phyloP scores from a whole-genome alignment of 2,888 invertebrate genomes.

The Chaetogeoica ovagalla region DNA sequence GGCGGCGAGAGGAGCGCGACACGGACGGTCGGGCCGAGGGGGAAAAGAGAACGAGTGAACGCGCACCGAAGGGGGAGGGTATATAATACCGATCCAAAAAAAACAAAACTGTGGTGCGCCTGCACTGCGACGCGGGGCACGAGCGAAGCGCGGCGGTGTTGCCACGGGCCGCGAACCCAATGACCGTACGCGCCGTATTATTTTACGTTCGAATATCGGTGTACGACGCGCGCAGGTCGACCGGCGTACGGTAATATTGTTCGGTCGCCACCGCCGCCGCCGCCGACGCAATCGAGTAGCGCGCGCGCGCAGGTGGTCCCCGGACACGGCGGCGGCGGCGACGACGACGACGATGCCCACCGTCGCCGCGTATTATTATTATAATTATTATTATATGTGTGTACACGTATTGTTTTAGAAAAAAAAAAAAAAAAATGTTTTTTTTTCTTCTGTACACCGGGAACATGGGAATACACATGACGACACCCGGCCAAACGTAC shows the following conservation, averaged over 20 bases:
- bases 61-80: background rate
- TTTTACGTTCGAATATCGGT: background rate
- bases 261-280: background rate
- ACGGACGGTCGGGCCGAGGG: background rate
- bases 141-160: conserved; percentile 36
- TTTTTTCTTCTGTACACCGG: conserved; percentile 2
- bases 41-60: background rate
- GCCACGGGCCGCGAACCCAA: conserved; percentile 41
- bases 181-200: conserved; percentile 10
- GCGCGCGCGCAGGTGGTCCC: conserved; percentile 47
- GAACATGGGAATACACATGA: too few relatives aligned
- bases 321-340: conserved; percentile 16
- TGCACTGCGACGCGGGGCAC: conserved; percentile 41
- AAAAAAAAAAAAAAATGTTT: too few relatives aligned
- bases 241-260: conserved; percentile 26
- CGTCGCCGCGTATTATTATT: background rate
- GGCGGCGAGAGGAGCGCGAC: background rate
- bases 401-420: background rate
- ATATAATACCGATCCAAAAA: conserved; percentile 45
- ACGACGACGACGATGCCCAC: conserved; percentile 17
- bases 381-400: background rate
- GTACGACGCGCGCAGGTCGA: background rate
- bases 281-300: too few relatives aligned
- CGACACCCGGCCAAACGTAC: conserved; percentile 21
- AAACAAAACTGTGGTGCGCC: conserved; percentile 30